phyloP scores from a whole-genome alignment of 1,140 invertebrate species.

The Drosophila pallidifrons region DNA sequence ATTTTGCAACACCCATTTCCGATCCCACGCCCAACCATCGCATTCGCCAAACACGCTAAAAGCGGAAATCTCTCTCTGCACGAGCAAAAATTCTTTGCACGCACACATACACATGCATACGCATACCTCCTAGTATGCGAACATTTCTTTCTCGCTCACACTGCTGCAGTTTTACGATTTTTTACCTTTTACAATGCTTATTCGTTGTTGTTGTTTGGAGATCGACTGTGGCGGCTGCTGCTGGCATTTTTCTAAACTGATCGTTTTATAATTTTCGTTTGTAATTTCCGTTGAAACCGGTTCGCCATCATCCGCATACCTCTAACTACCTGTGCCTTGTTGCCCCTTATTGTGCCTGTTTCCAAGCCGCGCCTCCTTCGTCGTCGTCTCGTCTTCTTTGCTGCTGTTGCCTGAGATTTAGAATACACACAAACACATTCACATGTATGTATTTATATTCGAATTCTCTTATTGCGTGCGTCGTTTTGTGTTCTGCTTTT shows the following conservation, averaged over 20 bases:
- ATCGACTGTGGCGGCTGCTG: constrained; percentile 33
- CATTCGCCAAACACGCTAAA: constrained; percentile 17
- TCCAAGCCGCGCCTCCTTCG: constrained; percentile 43
- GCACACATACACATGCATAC: constrained; percentile 19
- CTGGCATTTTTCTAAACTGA: constrained; percentile 77
- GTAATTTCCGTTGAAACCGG: constrained; percentile 85
- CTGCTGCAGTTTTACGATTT: constrained; percentile 37
- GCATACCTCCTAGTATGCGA: background rate
- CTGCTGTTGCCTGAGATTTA: constrained; percentile 62
- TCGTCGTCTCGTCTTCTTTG: constrained; percentile 44
- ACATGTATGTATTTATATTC: constrained; percentile 54
- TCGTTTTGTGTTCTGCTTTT: constrained; percentile 47
- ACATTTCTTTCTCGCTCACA: background rate
- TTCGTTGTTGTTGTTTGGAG: constrained; percentile 33
- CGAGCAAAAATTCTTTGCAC: constrained; percentile 63
- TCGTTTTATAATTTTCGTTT: constrained; percentile 84
- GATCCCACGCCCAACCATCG: constrained; percentile 66
- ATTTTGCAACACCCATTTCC: constrained; percentile 51
- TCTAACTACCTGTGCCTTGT: constrained; percentile 77
- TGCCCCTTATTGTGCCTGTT: constrained; percentile 45
- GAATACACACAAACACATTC: constrained; percentile 42
- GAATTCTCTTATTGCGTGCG: constrained; percentile 71
- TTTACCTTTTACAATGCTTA: constrained; percentile 55
- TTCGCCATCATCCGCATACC: constrained; percentile 82
- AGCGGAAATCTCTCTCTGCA: constrained; percentile 70